Evolutionary conservation across 2,888 invertebrate genomes (phyloP).

Genomic region (Aromia moschata): DNA sequence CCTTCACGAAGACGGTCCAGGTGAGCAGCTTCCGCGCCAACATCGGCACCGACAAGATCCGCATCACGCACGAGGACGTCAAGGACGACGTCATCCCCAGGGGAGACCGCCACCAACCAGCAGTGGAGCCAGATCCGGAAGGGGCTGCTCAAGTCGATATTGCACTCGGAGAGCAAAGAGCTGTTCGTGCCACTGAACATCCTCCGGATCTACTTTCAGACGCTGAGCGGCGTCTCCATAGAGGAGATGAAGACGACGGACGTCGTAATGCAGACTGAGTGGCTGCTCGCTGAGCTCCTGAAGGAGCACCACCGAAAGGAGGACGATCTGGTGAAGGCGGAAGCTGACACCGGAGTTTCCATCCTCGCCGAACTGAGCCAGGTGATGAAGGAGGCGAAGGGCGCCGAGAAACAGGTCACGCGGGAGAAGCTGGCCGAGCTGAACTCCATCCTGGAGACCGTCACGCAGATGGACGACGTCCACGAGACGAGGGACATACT

Average conservation of each 20-base stretch:
- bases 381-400: conserved; percentile 27
- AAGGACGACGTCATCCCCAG: conserved; percentile 36
- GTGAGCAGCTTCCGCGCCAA: conserved; percentile 58
- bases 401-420: conserved; percentile 12
- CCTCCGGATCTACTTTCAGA: conserved; percentile 59
- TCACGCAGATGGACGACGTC: conserved; percentile 39
- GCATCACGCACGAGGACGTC: conserved; percentile 52
- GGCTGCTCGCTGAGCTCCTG: conserved; percentile 57
- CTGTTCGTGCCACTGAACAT: conserved; percentile 58
- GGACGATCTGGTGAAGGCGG: conserved; percentile 51
- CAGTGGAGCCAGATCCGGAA: conserved; percentile 59
- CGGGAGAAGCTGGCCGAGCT: conserved; percentile 41
- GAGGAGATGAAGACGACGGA: conserved; percentile 52
- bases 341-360: conserved; percentile 39
- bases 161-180: conserved; percentile 55
- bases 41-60: conserved; percentile 57
- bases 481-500: conserved; percentile 37
- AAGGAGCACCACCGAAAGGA: conserved; percentile 55
- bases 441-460: conserved; percentile 45
- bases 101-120: conserved; percentile 45
- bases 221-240: conserved; percentile 51
- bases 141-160: conserved; percentile 56
- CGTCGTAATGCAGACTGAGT: conserved; percentile 55
- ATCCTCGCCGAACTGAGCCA: conserved; percentile 45
- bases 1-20: conserved; percentile 55